Conservation (phyloP, 2,888 invertebrate genomes). For the Fragum whitleyi region DNA sequence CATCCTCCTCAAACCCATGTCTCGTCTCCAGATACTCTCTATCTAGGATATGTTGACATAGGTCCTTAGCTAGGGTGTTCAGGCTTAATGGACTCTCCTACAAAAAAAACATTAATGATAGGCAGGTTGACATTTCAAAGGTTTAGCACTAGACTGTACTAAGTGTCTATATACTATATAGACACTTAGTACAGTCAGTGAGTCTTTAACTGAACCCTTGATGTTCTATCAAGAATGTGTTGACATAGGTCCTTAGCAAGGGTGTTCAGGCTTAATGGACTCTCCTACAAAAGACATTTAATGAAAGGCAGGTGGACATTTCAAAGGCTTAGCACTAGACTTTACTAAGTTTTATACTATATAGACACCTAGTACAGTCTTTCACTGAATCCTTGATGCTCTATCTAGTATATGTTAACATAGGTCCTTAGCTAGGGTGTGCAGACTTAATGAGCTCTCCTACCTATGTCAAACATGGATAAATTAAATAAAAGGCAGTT, state of each 20-base stretch:
- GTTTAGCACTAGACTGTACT: too few relatives aligned
- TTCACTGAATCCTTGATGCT: too few relatives aligned
- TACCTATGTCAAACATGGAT: too few relatives aligned
- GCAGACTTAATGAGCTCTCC: slow-evolving; percentile 89
- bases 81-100: slow-evolving; percentile 87
- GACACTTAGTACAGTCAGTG: too few relatives aligned
- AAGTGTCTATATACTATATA: too few relatives aligned
- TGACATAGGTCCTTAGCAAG: slow-evolving; percentile 89
- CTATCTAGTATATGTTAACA: slow-evolving; percentile 91
- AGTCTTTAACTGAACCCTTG: too few relatives aligned
- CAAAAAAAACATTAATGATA: slow-evolving; percentile 23
- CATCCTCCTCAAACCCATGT: slow-evolving; percentile 93
- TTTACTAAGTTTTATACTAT: too few relatives aligned
- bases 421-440: slow-evolving; percentile 89
- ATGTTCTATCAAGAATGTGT: slow-evolving; percentile 91
- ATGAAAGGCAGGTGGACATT: too few relatives aligned
- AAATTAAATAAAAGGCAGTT: too few relatives aligned
- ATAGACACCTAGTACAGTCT: too few relatives aligned
- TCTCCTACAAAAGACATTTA: slow-evolving; percentile 64
- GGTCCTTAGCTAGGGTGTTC: slow-evolving; percentile 89
- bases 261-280: slow-evolving; percentile 90
- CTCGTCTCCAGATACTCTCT: slow-evolving; percentile 94
- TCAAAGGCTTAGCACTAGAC: too few relatives aligned
- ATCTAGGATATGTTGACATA: slow-evolving; percentile 90
- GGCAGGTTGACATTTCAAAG: too few relatives aligned